phyloP scores from a whole-genome alignment of 2,113 vertebrate species.

The Embiotoca jacksoni region DNA sequence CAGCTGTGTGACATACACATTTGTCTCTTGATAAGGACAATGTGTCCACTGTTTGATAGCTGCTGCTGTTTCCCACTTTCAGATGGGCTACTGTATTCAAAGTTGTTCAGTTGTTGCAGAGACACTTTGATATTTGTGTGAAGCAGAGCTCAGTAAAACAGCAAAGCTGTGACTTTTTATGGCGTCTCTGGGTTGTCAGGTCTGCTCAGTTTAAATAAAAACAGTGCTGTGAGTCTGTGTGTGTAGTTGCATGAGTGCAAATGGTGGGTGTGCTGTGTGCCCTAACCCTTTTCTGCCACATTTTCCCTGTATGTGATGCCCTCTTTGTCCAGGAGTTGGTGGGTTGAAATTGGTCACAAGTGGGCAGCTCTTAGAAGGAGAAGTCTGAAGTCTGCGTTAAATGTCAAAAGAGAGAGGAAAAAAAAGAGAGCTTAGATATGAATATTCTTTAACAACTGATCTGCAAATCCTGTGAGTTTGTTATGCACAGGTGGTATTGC shows the following conservation, averaged over 20 bases:
- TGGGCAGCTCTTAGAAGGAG: conserved; percentile 11
- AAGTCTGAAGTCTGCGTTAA: background rate
- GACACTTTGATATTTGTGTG: conserved; percentile 21
- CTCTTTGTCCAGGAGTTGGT: conserved; percentile 16
- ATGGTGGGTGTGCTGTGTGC: background rate
- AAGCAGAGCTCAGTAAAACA: conserved; percentile 34
- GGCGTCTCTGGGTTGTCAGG: conserved; percentile 48
- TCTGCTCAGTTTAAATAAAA: conserved; percentile 56
- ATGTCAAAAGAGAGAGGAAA: background rate
- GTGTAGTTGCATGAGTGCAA: background rate
- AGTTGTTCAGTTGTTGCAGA: conserved; percentile 8
- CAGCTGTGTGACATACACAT: background rate
- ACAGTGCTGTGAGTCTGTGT: conserved; percentile 6
- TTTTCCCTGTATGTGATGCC: conserved; percentile 16
- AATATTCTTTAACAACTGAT: conserved; percentile 9
- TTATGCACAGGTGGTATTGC: background rate
- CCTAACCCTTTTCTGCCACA: background rate
- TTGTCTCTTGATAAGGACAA: background rate
- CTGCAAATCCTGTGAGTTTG: background rate
- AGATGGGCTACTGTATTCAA: conserved; percentile 8
- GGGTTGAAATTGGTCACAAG: conserved; percentile 30
- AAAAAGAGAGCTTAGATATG: background rate
- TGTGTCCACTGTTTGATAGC: background rate
- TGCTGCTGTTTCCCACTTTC: background rate
- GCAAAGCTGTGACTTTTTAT: conserved; percentile 19